Evolutionary conservation across 2,113 vertebrate genomes (phyloP).

Genomic region (Spea multiplicata): DNA sequence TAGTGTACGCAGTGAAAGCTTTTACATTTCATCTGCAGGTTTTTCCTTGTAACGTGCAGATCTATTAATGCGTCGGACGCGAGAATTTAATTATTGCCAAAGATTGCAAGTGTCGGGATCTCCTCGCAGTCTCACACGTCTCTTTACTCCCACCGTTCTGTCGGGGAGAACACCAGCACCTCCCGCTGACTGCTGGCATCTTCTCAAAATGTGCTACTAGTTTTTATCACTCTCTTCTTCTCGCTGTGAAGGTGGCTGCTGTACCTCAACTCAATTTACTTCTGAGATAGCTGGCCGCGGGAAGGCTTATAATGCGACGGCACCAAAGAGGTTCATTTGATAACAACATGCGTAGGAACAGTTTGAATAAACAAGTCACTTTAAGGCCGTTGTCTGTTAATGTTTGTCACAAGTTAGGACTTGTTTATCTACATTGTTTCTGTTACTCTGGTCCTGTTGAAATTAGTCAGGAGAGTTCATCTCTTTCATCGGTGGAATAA

Average conservation of each 20-base stretch:
- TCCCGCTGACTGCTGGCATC: not conserved
- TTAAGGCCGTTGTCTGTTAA: too few species aligned
- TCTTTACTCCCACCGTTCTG: constrained; percentile 13
- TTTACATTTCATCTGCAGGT: not conserved
- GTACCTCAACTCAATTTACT: not conserved
- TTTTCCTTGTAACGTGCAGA: constrained; percentile 1
- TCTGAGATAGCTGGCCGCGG: not conserved
- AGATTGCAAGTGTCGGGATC: constrained; percentile 2
- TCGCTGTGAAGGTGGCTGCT: too few species aligned
- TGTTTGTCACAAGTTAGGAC: too few species aligned
- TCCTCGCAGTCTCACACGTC: constrained; percentile 2
- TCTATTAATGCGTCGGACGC: constrained; percentile 17
- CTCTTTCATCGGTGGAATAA: too few species aligned
- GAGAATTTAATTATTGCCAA: constrained; percentile 16
- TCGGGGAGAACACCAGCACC: not conserved
- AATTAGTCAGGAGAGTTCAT: too few species aligned
- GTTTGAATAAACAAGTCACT: too few species aligned
- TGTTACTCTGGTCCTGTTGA: too few species aligned
- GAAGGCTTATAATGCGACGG: not conserved
- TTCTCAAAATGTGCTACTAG: not conserved
- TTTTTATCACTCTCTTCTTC: not conserved
- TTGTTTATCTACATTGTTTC: too few species aligned
- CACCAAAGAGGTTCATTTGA: too few species aligned
- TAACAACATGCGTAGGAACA: too few species aligned
- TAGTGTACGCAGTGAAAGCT: too few species aligned